phyloP scores from a whole-genome alignment of 2,797 vertebrate species.

The Microctenopoma lineatum region DNA sequence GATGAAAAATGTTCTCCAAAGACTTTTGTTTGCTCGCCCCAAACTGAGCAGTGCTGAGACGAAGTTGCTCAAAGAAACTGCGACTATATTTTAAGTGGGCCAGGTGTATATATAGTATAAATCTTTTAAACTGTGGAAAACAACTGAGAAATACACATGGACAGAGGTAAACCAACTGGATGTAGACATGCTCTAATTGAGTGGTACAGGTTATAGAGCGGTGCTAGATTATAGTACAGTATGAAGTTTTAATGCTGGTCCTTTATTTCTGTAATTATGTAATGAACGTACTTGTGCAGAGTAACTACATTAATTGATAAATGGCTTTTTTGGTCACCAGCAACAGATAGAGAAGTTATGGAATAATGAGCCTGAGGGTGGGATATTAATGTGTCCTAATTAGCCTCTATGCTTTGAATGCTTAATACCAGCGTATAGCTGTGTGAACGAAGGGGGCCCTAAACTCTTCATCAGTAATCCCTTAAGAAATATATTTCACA shows the following conservation, averaged over 20 bases:
- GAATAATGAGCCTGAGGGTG: slow-evolving; percentile 61
- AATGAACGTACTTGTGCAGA: slow-evolving; percentile 47
- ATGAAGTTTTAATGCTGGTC: slow-evolving; percentile 16
- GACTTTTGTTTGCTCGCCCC: slow-evolving; percentile 4
- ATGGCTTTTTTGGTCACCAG: slow-evolving; percentile 55
- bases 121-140: not conserved
- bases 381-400: slow-evolving; percentile 71
- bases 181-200: not conserved
- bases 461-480: slow-evolving; percentile 61
- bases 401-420: slow-evolving; percentile 63
- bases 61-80: not conserved
- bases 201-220: not conserved
- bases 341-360: slow-evolving; percentile 54
- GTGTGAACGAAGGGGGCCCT: slow-evolving; percentile 41
- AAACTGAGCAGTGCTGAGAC: not conserved
- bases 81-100: not conserved
- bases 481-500: slow-evolving; percentile 46
- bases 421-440: slow-evolving; percentile 55
- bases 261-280: slow-evolving; percentile 47
- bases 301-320: slow-evolving; percentile 62
- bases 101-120: not conserved
- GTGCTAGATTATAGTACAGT: slow-evolving; percentile 12
- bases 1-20: slow-evolving; percentile 9
- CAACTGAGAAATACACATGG: not conserved
- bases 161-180: not conserved